These are phyloP conservation scores for Oryctolagus cuniculus DNA, from an alignment of 2,113 vertebrate genomes.

Conservation along the genomic window mOryCun1.1 NC_091436.1:101931001-101931500, in stretches of 20 bases:
- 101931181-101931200: no score
- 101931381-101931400: background rate
- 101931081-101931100: no score
- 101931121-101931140: no score
- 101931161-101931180: no score
- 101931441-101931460: background rate
- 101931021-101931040: no score
- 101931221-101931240: background rate
- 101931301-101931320: background rate
- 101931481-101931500: background rate
- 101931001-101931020: no score
- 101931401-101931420: background rate
- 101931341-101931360: background rate
- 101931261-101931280: background rate
- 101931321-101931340: background rate
- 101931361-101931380: background rate
- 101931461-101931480: background rate
- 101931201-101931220: background rate
- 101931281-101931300: background rate
- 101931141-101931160: no score
- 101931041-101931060: no score
- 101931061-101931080: no score
- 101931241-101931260: background rate
- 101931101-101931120: no score
- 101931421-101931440: background rate